phyloP scores from a whole-genome alignment of 1,140 invertebrate species.

The Colletes latitarsis region DNA sequence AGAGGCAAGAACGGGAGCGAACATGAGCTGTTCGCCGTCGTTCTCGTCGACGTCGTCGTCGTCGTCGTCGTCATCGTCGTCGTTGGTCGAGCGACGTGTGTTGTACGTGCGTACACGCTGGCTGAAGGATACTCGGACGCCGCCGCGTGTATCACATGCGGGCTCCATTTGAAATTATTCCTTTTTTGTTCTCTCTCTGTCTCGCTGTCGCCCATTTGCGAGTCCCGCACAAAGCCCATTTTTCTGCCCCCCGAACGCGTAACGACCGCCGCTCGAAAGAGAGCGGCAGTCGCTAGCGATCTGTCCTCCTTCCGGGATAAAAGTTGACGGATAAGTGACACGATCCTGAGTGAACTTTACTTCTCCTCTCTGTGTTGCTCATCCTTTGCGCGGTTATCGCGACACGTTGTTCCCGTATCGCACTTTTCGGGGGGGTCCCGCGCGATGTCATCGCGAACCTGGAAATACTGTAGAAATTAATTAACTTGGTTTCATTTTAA shows the following conservation, averaged over 20 bases:
- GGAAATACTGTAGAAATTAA: too few relatives aligned
- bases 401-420: too few relatives aligned
- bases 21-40: background rate
- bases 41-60: background rate
- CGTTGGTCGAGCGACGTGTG: background rate
- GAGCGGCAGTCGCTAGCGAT: conserved; percentile 36
- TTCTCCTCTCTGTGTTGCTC: background rate
- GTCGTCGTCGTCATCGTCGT: too few relatives aligned
- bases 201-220: conserved; percentile 46
- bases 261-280: conserved; percentile 24
- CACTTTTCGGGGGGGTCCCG: background rate
- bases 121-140: conserved; percentile 50
- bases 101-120: conserved; percentile 34
- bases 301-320: conserved; percentile 31
- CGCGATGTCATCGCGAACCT: background rate
- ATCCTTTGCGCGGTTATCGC: background rate
- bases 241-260: conserved; percentile 32
- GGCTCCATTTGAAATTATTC: conserved; percentile 73
- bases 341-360: conserved; percentile 23
- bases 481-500: too few relatives aligned
- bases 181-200: conserved; percentile 57
- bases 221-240: conserved; percentile 65
- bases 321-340: conserved; percentile 29
- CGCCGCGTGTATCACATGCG: conserved; percentile 64
- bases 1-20: conserved; percentile 12